These are phyloP conservation scores for Drosophila ironensis DNA, from an alignment of 1,140 invertebrate genomes.

Conservation along the genomic window DNA sequence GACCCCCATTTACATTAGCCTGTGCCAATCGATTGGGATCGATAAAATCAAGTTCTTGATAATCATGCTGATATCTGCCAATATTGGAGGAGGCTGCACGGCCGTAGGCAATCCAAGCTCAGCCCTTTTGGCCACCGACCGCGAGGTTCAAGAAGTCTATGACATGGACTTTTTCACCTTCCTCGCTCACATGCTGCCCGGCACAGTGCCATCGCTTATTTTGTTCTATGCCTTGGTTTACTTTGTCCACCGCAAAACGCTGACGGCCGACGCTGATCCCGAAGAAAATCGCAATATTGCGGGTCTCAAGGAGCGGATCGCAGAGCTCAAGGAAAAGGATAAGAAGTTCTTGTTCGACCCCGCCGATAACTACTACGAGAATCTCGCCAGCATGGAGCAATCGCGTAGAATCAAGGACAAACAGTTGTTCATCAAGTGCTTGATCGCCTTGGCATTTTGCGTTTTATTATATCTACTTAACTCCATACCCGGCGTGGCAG, in stretches of 20 bases:
- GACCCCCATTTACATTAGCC: constrained; percentile 91
- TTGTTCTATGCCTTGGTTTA: constrained; percentile 87
- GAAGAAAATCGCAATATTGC: too few species aligned
- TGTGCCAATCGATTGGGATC: constrained; percentile 93
- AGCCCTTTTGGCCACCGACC: constrained; percentile 92
- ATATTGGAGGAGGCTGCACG: constrained; percentile 92
- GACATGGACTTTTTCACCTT: constrained; percentile 91
- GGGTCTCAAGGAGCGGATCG: too few species aligned
- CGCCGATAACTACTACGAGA: constrained; percentile 83
- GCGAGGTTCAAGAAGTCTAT: constrained; percentile 84
- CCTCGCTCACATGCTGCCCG: constrained; percentile 88
- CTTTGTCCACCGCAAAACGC: constrained; percentile 87
- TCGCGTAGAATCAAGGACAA: constrained; percentile 83
- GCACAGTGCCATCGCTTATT: constrained; percentile 86
- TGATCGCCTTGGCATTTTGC: constrained; percentile 85
- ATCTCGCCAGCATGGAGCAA: constrained; percentile 32
- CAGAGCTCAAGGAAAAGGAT: constrained; percentile 13
- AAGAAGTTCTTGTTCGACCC: constrained; percentile 80
- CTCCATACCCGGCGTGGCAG: constrained; percentile 84
- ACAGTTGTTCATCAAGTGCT: constrained; percentile 85
- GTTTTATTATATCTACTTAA: constrained; percentile 86
- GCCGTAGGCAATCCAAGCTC: constrained; percentile 93
- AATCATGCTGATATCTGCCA: constrained; percentile 90
- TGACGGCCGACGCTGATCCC: too few species aligned
- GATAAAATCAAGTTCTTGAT: constrained; percentile 93